Evolutionary conservation across 2,797 vertebrate species (phyloP).

Genomic region (Pseudochaenichthys georgianus): DNA sequence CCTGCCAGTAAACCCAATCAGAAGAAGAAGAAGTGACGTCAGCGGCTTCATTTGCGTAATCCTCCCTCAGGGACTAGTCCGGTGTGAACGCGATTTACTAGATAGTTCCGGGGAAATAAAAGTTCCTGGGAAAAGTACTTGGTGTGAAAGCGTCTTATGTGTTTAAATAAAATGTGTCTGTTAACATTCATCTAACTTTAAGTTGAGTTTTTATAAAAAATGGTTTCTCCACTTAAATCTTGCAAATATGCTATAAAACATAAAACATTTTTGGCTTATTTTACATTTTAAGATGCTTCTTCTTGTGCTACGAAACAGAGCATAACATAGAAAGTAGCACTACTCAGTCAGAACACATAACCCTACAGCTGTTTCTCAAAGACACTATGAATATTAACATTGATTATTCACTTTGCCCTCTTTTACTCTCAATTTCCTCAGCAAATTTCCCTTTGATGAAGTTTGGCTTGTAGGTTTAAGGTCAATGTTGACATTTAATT

Average conservation of each 20-base stretch:
- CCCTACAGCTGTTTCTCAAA: neutral
- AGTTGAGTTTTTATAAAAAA: no score
- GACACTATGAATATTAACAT: constrained; percentile 13
- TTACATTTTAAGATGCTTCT: neutral
- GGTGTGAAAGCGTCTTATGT: no score
- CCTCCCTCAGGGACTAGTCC: no score
- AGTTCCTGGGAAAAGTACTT: no score
- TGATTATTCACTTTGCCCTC: neutral
- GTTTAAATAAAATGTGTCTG: no score
- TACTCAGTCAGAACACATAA: constrained; percentile 9
- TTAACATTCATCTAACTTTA: no score
- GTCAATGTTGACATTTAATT: constrained; percentile 46
- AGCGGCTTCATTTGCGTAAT: no score
- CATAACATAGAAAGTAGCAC: constrained; percentile 24
- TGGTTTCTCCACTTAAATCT: no score
- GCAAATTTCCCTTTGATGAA: constrained; percentile 30
- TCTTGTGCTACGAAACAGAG: constrained; percentile 1
- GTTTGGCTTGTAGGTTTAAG: constrained; percentile 37
- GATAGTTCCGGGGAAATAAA: no score
- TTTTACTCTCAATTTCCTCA: constrained; percentile 33
- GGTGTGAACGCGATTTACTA: no score
- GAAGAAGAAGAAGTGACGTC: no score
- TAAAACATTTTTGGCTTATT: neutral
- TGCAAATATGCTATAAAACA: neutral
- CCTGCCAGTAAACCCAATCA: no score